phyloP scores from a whole-genome alignment of 2,113 vertebrate species.

The Aegithalos caudatus region DNA sequence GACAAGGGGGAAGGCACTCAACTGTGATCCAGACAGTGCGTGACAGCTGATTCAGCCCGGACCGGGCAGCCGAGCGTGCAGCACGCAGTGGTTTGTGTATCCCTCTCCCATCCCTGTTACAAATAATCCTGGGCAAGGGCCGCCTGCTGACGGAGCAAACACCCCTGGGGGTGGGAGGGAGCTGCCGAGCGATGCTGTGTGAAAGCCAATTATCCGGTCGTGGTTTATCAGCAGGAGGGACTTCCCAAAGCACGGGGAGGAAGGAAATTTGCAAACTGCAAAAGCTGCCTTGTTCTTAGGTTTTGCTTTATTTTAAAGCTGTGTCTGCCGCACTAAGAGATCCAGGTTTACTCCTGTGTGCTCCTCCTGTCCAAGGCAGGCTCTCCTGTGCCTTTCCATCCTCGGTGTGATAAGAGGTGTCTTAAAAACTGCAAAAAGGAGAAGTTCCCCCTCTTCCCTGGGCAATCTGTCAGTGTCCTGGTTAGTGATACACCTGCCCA shows the following conservation, averaged over 20 bases:
- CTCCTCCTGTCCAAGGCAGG: not conserved
- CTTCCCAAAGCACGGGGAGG: not conserved
- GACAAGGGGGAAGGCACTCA: not conserved
- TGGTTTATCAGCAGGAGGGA: not conserved
- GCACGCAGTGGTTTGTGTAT: not conserved
- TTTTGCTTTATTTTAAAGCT: not conserved
- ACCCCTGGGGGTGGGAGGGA: not conserved
- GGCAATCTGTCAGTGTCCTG: not conserved
- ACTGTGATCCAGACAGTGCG: not conserved
- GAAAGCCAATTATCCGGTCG: not conserved
- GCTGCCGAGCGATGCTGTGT: not conserved
- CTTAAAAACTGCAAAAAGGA: not conserved
- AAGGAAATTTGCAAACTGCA: not conserved
- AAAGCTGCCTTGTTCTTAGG: not conserved
- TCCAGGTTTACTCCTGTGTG: not conserved
- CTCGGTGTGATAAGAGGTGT: fast-evolving
- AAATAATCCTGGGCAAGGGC: not conserved
- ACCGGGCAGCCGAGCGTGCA: not conserved
- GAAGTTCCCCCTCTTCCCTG: not conserved
- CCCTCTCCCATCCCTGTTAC: not conserved
- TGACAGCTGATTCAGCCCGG: slow-evolving; percentile 54
- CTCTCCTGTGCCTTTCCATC: not conserved
- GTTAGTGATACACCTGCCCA: fast-evolving
- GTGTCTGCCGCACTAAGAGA: not conserved
- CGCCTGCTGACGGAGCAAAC: not conserved